These are phyloP conservation scores for Anoncus sp. DNA, from an alignment of 2,888 invertebrate species.

Conservation along the genomic window DNA sequence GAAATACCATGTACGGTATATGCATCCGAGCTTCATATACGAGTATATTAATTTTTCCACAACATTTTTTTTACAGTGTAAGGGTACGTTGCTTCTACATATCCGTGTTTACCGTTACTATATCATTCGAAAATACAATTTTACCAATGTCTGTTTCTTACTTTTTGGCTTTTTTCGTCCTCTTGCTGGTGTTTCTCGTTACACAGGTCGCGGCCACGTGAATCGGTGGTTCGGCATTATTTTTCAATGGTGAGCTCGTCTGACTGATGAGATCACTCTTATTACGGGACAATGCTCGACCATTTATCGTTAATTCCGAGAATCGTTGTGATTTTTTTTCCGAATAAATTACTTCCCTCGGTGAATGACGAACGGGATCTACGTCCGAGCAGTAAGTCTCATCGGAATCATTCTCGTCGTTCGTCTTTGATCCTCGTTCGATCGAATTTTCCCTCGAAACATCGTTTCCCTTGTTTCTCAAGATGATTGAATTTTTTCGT, in stretches of 20 bases:
- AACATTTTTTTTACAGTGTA: too few relatives aligned
- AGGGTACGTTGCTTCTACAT: too few relatives aligned
- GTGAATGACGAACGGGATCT: not conserved
- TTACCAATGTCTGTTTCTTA: constrained; percentile 6
- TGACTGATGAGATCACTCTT: constrained; percentile 48
- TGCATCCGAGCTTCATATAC: too few relatives aligned
- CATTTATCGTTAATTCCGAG: constrained; percentile 17
- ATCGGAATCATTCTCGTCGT: constrained; percentile 43
- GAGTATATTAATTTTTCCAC: too few relatives aligned
- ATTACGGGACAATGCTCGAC: constrained; percentile 10
- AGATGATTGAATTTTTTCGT: not conserved
- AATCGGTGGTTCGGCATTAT: not conserved
- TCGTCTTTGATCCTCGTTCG: not conserved
- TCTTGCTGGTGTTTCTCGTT: constrained; percentile 9
- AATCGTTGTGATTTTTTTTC: constrained; percentile 4
- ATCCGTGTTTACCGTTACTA: too few relatives aligned
- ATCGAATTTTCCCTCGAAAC: not conserved
- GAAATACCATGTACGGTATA: too few relatives aligned
- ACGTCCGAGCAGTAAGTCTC: constrained; percentile 47
- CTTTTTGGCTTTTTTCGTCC: constrained; percentile 52
- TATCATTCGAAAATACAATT: not conserved
- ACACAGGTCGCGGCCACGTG: not conserved
- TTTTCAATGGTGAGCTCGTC: constrained; percentile 22
- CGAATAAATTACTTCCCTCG: constrained; percentile 1
- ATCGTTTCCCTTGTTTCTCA: not conserved